Conservation (phyloP, 2,888 invertebrate genomes). For the Pachliopta kotzebuea region DNA sequence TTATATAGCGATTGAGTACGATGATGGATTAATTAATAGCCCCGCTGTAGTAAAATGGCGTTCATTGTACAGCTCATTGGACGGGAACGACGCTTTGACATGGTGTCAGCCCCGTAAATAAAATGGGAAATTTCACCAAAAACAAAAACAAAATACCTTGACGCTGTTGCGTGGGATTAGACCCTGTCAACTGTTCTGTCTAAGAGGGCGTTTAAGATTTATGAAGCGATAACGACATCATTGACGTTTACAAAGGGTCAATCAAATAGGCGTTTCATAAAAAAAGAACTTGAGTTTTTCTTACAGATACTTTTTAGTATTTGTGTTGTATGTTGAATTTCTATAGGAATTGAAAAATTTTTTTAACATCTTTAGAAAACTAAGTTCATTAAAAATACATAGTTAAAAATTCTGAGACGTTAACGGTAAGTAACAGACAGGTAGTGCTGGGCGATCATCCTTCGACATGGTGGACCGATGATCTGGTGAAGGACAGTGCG, state of each 20-base stretch:
- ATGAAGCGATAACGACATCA: conserved; percentile 2
- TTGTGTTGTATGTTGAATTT: no score
- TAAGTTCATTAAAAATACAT: no score
- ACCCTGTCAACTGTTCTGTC: conserved; percentile 5
- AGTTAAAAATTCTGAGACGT: no score
- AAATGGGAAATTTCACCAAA: conserved; percentile 16
- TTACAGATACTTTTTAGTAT: no score
- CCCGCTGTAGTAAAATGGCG: conserved; percentile 25
- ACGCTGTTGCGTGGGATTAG: conserved; percentile 12
- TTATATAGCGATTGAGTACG: conserved; percentile 23
- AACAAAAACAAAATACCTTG: conserved; percentile 4
- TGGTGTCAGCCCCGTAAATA: conserved; percentile 11
- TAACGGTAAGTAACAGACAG: no score
- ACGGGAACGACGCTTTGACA: conserved; percentile 26
- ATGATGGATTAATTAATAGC: conserved; percentile 30
- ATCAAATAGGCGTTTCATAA: neutral
- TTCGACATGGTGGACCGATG: no score
- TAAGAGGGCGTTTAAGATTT: conserved; percentile 3
- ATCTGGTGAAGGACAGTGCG: no score
- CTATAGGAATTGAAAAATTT: no score
- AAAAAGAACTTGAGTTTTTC: neutral
- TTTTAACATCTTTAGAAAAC: no score
- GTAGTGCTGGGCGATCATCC: no score
- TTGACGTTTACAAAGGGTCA: conserved; percentile 2
- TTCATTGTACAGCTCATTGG: conserved; percentile 34